phyloP scores from a whole-genome alignment of 2,797 vertebrate genomes.

The Phalloptychus januarius region DNA sequence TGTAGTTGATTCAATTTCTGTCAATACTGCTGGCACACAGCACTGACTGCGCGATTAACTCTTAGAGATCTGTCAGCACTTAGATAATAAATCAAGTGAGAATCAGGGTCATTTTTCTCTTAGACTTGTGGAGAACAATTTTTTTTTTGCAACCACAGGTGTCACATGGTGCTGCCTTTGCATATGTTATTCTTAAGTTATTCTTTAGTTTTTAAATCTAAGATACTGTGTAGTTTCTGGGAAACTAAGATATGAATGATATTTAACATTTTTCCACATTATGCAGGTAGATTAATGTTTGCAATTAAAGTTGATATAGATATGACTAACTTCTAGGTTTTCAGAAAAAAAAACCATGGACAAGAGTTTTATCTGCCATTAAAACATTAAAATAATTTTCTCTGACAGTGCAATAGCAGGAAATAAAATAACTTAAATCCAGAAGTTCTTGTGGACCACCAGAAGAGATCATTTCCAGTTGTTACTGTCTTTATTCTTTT shows the following conservation, averaged over 20 bases:
- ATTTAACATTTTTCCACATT: not conserved
- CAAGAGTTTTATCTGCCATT: not conserved
- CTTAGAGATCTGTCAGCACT: conserved; percentile 8
- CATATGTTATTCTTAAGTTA: not conserved
- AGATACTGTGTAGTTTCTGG: not conserved
- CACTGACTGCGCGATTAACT: conserved; percentile 12
- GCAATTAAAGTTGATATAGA: not conserved
- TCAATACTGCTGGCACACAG: conserved; percentile 29
- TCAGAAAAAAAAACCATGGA: not conserved
- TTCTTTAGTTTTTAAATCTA: not conserved
- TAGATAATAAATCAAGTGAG: not conserved
- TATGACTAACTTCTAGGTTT: not conserved
- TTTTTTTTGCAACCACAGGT: not conserved
- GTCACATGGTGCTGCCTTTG: not conserved
- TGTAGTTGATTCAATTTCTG: conserved; percentile 30
- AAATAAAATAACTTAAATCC: not conserved
- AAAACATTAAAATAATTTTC: not conserved
- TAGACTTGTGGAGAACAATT: not conserved
- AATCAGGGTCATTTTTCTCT: conserved; percentile 1
- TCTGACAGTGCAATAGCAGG: not conserved
- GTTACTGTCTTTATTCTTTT: not conserved
- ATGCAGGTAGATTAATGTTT: not conserved
- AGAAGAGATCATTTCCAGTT: not conserved
- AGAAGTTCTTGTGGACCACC: not conserved
- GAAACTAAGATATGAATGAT: not conserved